Evolutionary conservation across 2,797 vertebrate species (phyloP).

Genomic region (Carapus acus): DNA sequence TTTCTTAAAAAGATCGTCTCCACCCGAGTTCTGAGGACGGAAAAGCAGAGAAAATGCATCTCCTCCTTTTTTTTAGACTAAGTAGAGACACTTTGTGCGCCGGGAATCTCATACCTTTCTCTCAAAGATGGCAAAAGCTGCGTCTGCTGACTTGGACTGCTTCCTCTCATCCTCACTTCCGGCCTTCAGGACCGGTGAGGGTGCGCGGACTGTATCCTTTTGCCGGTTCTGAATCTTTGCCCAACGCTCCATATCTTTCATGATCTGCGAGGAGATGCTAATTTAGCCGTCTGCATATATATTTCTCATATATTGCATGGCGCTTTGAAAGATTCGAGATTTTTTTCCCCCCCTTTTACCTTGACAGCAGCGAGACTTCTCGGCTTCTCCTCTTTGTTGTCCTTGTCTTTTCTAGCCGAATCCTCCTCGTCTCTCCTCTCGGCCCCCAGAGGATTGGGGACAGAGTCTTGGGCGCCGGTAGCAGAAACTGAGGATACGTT

Average conservation of each 20-base stretch:
- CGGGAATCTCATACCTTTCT: constrained; percentile 54
- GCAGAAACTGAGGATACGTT: not conserved
- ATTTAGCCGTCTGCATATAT: too few relatives aligned
- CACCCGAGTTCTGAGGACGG: constrained; percentile 59
- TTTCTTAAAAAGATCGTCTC: constrained; percentile 94
- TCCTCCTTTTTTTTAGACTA: not conserved
- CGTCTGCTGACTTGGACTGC: constrained; percentile 76
- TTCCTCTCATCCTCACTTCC: constrained; percentile 63
- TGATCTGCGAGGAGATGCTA: constrained; percentile 64
- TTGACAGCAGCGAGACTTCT: constrained; percentile 76
- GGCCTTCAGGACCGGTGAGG: constrained; percentile 65
- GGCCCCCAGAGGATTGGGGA: constrained; percentile 21
- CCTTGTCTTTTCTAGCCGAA: constrained; percentile 70
- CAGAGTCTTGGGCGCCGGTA: constrained; percentile 23
- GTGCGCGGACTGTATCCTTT: constrained; percentile 71
- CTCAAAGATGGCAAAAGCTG: constrained; percentile 78
- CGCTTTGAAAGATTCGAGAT: too few relatives aligned
- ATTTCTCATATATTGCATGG: not conserved
- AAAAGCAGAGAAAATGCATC: not conserved
- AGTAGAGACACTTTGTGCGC: not conserved
- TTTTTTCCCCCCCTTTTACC: too few relatives aligned
- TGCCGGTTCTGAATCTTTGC: constrained; percentile 82
- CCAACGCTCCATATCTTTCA: constrained; percentile 86
- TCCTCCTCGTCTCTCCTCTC: constrained; percentile 80
- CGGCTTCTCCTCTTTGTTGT: constrained; percentile 74